Conservation (phyloP, 2,113 vertebrate genomes). For the Heterochromis multidens region DNA sequence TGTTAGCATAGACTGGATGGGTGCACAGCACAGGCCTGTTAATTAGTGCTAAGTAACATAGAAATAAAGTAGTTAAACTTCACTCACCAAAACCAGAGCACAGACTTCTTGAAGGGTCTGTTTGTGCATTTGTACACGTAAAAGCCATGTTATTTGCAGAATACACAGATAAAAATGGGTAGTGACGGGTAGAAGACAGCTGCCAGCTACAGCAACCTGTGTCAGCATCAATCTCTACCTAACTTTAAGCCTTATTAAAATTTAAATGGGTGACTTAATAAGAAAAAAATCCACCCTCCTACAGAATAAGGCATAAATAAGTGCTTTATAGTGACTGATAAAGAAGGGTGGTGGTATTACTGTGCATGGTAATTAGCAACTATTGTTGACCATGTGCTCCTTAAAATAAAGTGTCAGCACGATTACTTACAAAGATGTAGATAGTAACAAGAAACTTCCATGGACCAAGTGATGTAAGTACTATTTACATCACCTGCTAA, state of each 20-base stretch:
- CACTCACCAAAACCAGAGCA: neutral
- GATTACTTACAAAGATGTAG: neutral
- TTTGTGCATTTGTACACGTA: neutral
- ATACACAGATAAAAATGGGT: neutral
- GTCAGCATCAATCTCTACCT: rapidly evolving
- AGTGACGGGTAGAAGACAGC: neutral
- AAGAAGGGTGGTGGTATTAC: neutral
- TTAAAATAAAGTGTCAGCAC: neutral
- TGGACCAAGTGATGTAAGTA: neutral
- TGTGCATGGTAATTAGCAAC: neutral
- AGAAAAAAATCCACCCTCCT: neutral
- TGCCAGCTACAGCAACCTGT: neutral
- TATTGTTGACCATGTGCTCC: neutral
- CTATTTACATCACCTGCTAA: neutral
- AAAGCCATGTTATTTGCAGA: neutral
- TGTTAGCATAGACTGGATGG: neutral
- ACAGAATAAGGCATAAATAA: neutral
- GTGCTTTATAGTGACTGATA: neutral
- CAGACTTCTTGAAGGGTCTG: neutral
- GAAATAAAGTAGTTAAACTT: neutral
- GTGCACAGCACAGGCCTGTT: neutral
- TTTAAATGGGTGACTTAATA: neutral
- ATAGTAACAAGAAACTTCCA: neutral
- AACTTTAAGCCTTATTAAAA: neutral
- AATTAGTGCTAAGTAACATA: neutral